Evolutionary conservation across 2,888 invertebrate species (phyloP).

Genomic region (Scotopteryx bipunctaria): DNA sequence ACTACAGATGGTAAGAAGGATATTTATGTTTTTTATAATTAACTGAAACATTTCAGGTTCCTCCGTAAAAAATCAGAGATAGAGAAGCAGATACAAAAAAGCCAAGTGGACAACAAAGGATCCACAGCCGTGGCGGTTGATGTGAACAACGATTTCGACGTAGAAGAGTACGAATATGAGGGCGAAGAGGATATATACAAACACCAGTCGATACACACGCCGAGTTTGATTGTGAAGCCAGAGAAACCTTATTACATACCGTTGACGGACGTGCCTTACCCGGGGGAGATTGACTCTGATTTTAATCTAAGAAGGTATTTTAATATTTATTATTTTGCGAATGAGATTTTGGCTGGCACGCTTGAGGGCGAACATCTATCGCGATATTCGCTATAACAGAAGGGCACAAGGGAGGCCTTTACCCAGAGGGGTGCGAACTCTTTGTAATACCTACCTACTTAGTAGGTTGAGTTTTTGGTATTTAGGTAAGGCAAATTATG

Average conservation of each 20-base stretch:
- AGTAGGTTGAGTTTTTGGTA: too few relatives aligned
- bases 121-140: constrained; percentile 25
- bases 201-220: constrained; percentile 41
- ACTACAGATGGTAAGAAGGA: too few relatives aligned
- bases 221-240: constrained; percentile 46
- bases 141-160: constrained; percentile 64
- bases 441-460: too few relatives aligned
- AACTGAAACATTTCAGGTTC: constrained; percentile 1
- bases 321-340: too few relatives aligned
- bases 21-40: too few relatives aligned
- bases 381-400: too few relatives aligned
- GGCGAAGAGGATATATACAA: constrained; percentile 50
- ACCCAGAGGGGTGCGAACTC: too few relatives aligned
- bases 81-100: constrained; percentile 51
- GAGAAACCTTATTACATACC: constrained; percentile 61
- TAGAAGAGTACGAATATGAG: constrained; percentile 56
- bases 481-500: too few relatives aligned
- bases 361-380: too few relatives aligned
- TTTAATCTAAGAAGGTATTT: constrained; percentile 67
- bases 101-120: constrained; percentile 31
- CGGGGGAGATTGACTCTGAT: constrained; percentile 65
- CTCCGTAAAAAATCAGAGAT: constrained; percentile 58
- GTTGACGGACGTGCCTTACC: constrained; percentile 68
- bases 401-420: too few relatives aligned
- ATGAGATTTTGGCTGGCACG: too few relatives aligned